Evolutionary conservation across 2,797 vertebrate genomes (phyloP), one percentile per base, ranked within the genome.

Genomic region (Amniataba percoides): DNA sequence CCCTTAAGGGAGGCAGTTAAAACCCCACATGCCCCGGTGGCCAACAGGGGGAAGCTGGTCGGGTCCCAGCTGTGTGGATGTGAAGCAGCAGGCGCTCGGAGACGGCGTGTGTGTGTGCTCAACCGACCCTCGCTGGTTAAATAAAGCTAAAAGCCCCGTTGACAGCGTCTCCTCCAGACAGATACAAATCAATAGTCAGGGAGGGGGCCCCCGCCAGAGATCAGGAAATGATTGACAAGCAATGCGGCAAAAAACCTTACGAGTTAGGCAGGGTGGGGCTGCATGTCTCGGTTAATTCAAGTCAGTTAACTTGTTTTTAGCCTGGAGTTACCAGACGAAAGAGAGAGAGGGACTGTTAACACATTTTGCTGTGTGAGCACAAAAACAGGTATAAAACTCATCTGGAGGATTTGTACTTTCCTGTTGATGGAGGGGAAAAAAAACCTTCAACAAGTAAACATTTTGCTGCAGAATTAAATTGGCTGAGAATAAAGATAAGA

Each of bases 101-200:
- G 63, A 67, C 27, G 0, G 46, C 40, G 1, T 70, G 79, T 65
- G 48, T 23, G 51, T 79, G 48, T 23, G 51, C 78, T 71, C 53
- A 21, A 60, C 67, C 48, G 56, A 64, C 27, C 70, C 49, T 57
- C 10, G 7, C 73, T 65, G 77, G 80, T 88, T 87, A 92, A 91
- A 90, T 90, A 86, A 87, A 90, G 82, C 80, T 85, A 85, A 88
- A 84, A 87, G 77, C 79, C 60, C 55, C 8, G 42, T 74, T 87
- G 85, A 88, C 89, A 74, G 82, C 74, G 27, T 53, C 82, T 77
- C 62, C 85, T 80, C 71, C 1, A 56, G 81, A 91, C 88, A 71
- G 77, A 89, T 88, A 82, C 82, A 74, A 65, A 89, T 94, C 91
- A 88, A 92, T 92, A 88, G 60, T 75, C 63, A 51, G 75, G 75